Evolutionary conservation across 2,113 vertebrate genomes (phyloP).

Genomic region (Cyphomyrus plagiostoma): DNA sequence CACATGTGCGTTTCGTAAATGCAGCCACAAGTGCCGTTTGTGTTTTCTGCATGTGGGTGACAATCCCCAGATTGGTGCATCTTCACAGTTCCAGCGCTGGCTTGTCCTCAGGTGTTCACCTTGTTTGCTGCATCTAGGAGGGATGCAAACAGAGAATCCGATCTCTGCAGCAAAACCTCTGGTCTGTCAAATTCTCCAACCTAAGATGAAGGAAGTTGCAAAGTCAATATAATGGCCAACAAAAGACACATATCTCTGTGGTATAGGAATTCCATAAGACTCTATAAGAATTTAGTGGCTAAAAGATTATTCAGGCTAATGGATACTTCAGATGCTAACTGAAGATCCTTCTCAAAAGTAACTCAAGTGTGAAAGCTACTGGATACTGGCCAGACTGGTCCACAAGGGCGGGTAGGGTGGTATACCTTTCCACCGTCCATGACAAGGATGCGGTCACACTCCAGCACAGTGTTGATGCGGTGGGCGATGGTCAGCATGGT

Average conservation of each 20-base stretch:
- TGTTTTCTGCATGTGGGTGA: not conserved
- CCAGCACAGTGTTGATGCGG: slow-evolving; percentile 68
- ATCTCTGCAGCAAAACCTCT: slow-evolving; percentile 60
- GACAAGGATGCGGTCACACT: slow-evolving; percentile 68
- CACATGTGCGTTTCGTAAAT: not conserved
- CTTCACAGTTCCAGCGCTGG: not conserved
- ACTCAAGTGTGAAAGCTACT: not conserved
- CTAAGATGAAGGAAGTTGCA: slow-evolving; percentile 43
- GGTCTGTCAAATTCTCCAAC: slow-evolving; percentile 65
- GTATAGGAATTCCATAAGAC: not conserved
- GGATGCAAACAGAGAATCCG: slow-evolving; percentile 63
- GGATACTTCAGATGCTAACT: not conserved
- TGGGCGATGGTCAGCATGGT: slow-evolving; percentile 75
- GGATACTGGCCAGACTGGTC: not conserved
- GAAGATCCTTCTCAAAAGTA: not conserved
- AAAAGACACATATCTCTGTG: not conserved
- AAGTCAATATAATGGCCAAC: not conserved
- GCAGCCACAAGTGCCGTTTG: not conserved
- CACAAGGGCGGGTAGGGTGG: not conserved
- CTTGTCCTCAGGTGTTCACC: slow-evolving; percentile 39
- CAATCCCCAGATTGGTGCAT: not conserved
- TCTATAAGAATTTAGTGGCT: not conserved
- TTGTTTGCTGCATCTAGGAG: slow-evolving; percentile 61
- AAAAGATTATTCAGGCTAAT: not conserved
- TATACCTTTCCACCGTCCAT: slow-evolving; percentile 71